Conservation (phyloP, 2,888 invertebrate species). For the Idaea straminata region DNA sequence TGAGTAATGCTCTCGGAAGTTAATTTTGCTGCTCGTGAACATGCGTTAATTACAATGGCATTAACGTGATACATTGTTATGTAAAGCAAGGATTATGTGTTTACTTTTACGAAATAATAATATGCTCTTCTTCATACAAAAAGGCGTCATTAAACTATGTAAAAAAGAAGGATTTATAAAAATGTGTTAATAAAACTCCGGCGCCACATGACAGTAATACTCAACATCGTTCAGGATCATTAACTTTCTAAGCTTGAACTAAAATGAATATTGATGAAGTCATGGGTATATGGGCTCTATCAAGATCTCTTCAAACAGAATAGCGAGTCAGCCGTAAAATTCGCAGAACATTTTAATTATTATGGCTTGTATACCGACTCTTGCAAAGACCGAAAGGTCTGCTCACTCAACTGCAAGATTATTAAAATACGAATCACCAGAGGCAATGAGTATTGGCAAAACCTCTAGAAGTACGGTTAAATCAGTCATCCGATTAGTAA, state of each 20-base stretch:
- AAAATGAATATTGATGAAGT: constrained; percentile 28
- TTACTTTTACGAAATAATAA: no score
- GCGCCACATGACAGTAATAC: background rate
- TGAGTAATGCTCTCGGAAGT: constrained; percentile 22
- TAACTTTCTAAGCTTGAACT: constrained; percentile 22
- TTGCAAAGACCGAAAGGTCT: background rate
- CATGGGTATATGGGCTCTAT: constrained; percentile 6
- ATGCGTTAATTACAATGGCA: background rate
- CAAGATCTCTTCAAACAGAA: background rate
- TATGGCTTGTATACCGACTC: background rate
- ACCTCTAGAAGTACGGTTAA: background rate
- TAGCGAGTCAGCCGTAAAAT: background rate
- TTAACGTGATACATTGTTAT: background rate
- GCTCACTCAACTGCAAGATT: background rate
- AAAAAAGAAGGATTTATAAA: constrained; percentile 9
- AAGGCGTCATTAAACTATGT: constrained; percentile 5
- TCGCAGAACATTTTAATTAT: background rate
- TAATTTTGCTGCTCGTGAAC: constrained; percentile 9
- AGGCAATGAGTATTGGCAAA: background rate
- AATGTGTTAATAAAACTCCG: background rate
- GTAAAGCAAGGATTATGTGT: background rate
- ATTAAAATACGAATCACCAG: background rate
- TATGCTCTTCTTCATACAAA: no score
- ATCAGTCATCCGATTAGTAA: constrained; percentile 4
- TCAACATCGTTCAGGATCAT: constrained; percentile 21